Percentiles rank a stretch among this genome's conserved stretches.
Evolutionary conservation across 2,888 invertebrate genomes (phyloP).

Genomic region (Dolichopus griseipennis): DNA sequence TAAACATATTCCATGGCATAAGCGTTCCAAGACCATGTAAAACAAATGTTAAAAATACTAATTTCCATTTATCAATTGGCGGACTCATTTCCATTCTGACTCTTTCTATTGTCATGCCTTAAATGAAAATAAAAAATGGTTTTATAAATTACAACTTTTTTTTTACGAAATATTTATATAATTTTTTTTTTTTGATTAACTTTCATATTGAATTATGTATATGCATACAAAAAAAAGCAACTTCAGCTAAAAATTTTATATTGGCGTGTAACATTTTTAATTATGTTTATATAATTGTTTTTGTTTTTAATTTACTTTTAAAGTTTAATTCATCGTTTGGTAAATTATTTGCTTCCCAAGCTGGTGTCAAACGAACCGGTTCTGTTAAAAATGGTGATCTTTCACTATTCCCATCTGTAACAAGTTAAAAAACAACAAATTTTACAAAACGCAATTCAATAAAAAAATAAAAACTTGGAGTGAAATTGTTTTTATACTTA

Average conservation of each 20-base stretch:
- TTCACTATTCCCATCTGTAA: slow-evolving; percentile 37
- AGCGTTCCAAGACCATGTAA: slow-evolving; percentile 88
- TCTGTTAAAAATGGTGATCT: slow-evolving; percentile 57
- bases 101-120: slow-evolving; percentile 56
- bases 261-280: too few relatives aligned
- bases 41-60: slow-evolving; percentile 81
- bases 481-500: neutral
- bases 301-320: slow-evolving; percentile 46
- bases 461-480: too few relatives aligned
- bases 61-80: slow-evolving; percentile 65
- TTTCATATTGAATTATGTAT: too few relatives aligned
- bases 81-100: slow-evolving; percentile 63
- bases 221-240: too few relatives aligned
- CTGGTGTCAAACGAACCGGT: slow-evolving; percentile 76
- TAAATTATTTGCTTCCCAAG: slow-evolving; percentile 78
- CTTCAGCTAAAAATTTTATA: too few relatives aligned
- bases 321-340: slow-evolving; percentile 78
- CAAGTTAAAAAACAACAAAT: too few relatives aligned
- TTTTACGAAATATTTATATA: too few relatives aligned
- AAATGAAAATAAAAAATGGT: slow-evolving; percentile 18
- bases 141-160: too few relatives aligned
- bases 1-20: slow-evolving; percentile 99
- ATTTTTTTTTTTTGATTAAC: too few relatives aligned
- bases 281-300: too few relatives aligned
- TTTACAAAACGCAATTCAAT: too few relatives aligned